These are phyloP conservation scores for Phyllotis vaccarum DNA, from an alignment of 2,797 vertebrate genomes.

Conservation along the genomic window DNA sequence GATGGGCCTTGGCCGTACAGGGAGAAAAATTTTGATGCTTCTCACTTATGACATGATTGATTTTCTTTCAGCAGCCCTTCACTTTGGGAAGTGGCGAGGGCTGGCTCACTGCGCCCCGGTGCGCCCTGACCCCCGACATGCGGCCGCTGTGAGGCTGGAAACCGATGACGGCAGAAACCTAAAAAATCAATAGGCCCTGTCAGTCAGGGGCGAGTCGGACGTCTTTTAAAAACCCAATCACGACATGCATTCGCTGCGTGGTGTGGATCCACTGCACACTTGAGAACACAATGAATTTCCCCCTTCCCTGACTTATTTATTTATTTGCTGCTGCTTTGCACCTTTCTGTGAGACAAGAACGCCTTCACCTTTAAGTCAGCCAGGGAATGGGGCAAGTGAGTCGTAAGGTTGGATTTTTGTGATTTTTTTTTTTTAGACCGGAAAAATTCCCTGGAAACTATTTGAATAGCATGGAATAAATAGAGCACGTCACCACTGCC, in stretches of 20 bases:
- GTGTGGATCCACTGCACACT: constrained; percentile 88
- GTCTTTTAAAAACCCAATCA: constrained; percentile 93
- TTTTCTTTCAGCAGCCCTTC: constrained; percentile 99
- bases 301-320: constrained; percentile 66
- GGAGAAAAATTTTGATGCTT: constrained; percentile 95
- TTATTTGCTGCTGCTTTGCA: constrained; percentile 59
- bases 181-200: constrained; percentile 99
- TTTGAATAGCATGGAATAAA: constrained; percentile 89
- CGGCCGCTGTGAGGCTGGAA: constrained; percentile 96
- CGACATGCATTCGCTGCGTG: constrained; percentile 89
- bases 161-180: constrained; percentile 98
- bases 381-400: constrained; percentile 37
- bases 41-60: constrained; percentile 99
- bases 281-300: constrained; percentile 89
- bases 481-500: constrained; percentile 87
- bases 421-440: constrained; percentile 75
- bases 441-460: constrained; percentile 87
- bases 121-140: constrained; percentile 96
- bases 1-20: constrained; percentile 90
- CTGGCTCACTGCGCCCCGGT: constrained; percentile 90
- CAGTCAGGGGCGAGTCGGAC: constrained; percentile 93
- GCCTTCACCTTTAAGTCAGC: constrained; percentile 73
- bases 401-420: constrained; percentile 66
- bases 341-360: constrained; percentile 61
- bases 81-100: constrained; percentile 93